Percentiles rank a stretch among this genome's conserved stretches.
Conservation (phyloP, 35 echinoderm and acorn worm species). For the Apostichopus californicus region DNA sequence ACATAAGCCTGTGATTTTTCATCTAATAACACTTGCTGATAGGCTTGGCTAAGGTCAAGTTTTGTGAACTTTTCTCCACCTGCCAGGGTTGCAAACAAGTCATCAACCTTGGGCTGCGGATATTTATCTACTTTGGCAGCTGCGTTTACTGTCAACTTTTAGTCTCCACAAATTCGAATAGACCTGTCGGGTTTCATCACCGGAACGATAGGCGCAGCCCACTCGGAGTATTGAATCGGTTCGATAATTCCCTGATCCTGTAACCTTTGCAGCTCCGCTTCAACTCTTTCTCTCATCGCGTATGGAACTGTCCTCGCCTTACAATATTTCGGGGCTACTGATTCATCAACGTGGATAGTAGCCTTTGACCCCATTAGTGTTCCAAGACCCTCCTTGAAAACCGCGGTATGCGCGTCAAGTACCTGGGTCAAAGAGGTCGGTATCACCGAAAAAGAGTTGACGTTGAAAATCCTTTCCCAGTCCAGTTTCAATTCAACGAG, state of each 20-base stretch:
- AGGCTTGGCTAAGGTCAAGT: no score
- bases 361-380: not conserved
- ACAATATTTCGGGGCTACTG: not conserved
- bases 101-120: no score
- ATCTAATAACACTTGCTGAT: no score
- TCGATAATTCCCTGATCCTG: constrained; percentile 27
- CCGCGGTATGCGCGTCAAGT: not conserved
- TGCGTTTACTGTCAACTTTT: no score
- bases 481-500: not conserved
- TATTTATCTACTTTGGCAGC: no score
- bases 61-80: no score
- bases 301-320: no score
- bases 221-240: constrained; percentile 49
- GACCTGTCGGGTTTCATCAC: not conserved
- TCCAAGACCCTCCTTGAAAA: not conserved
- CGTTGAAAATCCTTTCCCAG: not conserved
- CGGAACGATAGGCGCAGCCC: constrained; percentile 42
- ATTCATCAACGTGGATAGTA: not conserved
- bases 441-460: not conserved
- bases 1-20: no score
- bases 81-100: no score
- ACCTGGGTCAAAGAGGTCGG: not conserved
- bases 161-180: no score
- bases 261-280: no score
- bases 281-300: no score